Conservation (phyloP, 2,797 vertebrate species). For the Leuciscus waleckii region DNA sequence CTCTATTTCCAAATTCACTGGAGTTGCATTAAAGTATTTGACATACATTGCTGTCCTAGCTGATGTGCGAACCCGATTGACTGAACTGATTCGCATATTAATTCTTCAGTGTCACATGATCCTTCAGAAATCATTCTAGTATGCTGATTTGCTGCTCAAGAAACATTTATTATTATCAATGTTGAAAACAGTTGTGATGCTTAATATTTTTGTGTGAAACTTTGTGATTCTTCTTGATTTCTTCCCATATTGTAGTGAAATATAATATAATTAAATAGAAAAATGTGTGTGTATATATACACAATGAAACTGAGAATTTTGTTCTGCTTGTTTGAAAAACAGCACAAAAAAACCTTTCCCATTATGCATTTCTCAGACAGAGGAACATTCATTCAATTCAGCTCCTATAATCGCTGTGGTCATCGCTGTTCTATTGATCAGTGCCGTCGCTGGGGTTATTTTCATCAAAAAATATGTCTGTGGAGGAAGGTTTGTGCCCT, state of each 20-base stretch:
- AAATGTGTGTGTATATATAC: too few species aligned
- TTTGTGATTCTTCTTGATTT: too few species aligned
- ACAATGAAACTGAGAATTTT: not conserved
- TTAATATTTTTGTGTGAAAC: not conserved
- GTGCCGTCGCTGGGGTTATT: slow-evolving; percentile 79
- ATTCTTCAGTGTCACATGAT: not conserved
- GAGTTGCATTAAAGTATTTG: not conserved
- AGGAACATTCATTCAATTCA: slow-evolving; percentile 74
- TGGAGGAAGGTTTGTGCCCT: slow-evolving; percentile 86
- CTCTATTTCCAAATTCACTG: not conserved
- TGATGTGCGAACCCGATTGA: not conserved
- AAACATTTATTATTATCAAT: not conserved
- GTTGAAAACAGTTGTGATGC: too few species aligned
- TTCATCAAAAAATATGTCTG: slow-evolving; percentile 94
- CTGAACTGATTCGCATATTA: not conserved
- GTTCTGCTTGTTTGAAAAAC: not conserved
- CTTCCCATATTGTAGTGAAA: too few species aligned
- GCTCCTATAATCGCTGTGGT: slow-evolving; percentile 82
- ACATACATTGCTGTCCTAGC: not conserved
- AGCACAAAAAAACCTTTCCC: slow-evolving; percentile 3
- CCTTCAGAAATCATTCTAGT: not conserved
- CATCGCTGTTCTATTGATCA: slow-evolving; percentile 82
- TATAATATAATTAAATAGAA: too few species aligned
- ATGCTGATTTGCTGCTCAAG: not conserved
- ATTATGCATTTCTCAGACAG: slow-evolving; percentile 60